phyloP scores from a whole-genome alignment of 1,140 invertebrate genomes.

The Megalopta genalis region DNA sequence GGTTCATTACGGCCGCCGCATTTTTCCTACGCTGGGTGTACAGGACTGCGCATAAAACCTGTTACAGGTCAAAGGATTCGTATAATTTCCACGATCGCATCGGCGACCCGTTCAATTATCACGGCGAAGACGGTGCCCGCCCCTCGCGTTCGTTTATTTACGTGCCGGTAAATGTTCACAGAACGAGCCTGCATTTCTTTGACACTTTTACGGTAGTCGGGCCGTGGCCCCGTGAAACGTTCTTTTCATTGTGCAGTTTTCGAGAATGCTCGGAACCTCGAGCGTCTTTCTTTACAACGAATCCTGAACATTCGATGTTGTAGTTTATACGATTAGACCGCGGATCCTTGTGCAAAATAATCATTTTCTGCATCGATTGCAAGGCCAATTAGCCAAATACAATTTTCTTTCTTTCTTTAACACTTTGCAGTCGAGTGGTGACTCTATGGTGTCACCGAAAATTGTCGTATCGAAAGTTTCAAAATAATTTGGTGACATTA shows the following conservation, averaged over 20 bases:
- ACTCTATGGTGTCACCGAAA: too few relatives aligned
- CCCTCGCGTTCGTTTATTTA: neutral
- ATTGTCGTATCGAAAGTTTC: too few relatives aligned
- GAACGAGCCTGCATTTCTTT: neutral
- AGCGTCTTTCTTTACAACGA: neutral
- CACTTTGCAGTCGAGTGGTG: too few relatives aligned
- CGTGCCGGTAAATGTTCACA: neutral
- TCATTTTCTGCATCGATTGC: too few relatives aligned
- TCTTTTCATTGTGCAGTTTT: neutral
- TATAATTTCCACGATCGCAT: neutral
- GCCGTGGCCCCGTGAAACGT: neutral
- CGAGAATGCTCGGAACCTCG: neutral
- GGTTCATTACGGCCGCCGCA: constrained; percentile 46
- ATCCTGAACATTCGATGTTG: neutral
- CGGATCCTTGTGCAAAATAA: too few relatives aligned
- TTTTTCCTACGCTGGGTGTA: neutral
- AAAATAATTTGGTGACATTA: too few relatives aligned
- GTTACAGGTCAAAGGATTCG: neutral
- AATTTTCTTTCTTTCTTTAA: too few relatives aligned
- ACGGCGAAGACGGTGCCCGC: neutral
- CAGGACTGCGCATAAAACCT: neutral
- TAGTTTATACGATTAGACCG: too few relatives aligned
- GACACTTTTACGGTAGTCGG: neutral
- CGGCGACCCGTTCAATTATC: neutral
- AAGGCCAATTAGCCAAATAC: too few relatives aligned